Percentiles rank a stretch among this genome's conserved stretches.
Evolutionary conservation across 2,113 vertebrate species (phyloP).

Genomic region (Polypterus bichir): DNA sequence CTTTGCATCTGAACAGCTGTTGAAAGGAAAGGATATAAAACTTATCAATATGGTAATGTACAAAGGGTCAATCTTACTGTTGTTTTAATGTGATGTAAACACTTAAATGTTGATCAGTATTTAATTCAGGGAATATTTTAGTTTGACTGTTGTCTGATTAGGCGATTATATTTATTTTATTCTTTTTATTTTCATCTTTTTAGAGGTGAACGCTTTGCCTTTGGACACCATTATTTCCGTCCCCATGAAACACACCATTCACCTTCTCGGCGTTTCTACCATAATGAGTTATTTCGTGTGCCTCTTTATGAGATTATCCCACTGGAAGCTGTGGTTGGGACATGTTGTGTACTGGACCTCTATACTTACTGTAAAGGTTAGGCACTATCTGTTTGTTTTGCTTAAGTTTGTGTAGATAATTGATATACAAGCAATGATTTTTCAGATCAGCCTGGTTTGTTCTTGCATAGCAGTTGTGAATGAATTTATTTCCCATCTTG

Average conservation of each 20-base stretch:
- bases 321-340: constrained; percentile 86
- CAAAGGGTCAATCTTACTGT: not conserved
- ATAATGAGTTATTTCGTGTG: constrained; percentile 93
- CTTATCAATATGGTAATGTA: too few species aligned
- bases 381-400: not conserved
- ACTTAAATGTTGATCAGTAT: not conserved
- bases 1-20: too few species aligned
- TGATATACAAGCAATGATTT: too few species aligned
- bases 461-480: too few species aligned
- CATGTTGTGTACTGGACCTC: constrained; percentile 88
- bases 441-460: too few species aligned
- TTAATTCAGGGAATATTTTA: not conserved
- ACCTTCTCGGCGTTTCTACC: constrained; percentile 88
- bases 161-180: too few species aligned
- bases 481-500: too few species aligned
- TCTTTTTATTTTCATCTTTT: not conserved
- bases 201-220: constrained; percentile 91
- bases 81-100: too few species aligned
- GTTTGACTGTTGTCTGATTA: not conserved
- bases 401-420: too few species aligned
- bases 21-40: too few species aligned
- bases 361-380: constrained; percentile 97
- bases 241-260: constrained; percentile 96
- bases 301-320: constrained; percentile 95
- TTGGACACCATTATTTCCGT: constrained; percentile 96